phyloP scores from a whole-genome alignment of 2,113 vertebrate genomes.

The Agelaius tricolor region DNA sequence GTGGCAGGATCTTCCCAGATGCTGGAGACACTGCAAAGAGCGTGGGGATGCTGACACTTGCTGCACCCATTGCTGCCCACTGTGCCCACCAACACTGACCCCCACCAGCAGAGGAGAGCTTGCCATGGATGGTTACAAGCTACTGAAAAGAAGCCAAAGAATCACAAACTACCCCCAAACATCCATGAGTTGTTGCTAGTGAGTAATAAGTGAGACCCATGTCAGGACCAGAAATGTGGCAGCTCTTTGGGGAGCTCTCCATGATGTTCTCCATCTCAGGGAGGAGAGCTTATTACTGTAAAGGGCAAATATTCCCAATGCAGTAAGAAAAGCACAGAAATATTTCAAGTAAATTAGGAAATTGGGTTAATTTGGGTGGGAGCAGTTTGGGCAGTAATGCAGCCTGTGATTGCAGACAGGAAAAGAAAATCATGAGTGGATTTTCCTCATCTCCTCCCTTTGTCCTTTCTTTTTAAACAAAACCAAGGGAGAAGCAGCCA shows the following conservation, averaged over 20 bases:
- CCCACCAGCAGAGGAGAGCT: background rate
- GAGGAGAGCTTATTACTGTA: background rate
- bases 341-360: slow-evolving; percentile 34
- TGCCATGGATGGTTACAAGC: background rate
- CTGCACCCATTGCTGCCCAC: background rate
- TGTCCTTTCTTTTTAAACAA: background rate
- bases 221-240: background rate
- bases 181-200: background rate
- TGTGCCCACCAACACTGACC: background rate
- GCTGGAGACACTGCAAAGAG: background rate
- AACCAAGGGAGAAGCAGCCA: slow-evolving; percentile 1
- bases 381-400: background rate
- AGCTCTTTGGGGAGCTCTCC: background rate
- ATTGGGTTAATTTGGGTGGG: slow-evolving; percentile 47
- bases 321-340: background rate
- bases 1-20: background rate
- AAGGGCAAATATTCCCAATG: slow-evolving; percentile 35
- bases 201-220: background rate
- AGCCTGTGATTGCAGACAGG: slow-evolving; percentile 4
- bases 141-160: too few species aligned
- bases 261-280: background rate
- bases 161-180: background rate
- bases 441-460: slow-evolving; percentile 44
- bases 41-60: fast-evolving
- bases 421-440: slow-evolving; percentile 29